A percentile compares a stretch with the other conserved stretches of the same genome.
These are phyloP conservation scores for Myodes glareolus DNA, from an alignment of 2,113 vertebrate genomes.

Conservation along the genomic window DNA sequence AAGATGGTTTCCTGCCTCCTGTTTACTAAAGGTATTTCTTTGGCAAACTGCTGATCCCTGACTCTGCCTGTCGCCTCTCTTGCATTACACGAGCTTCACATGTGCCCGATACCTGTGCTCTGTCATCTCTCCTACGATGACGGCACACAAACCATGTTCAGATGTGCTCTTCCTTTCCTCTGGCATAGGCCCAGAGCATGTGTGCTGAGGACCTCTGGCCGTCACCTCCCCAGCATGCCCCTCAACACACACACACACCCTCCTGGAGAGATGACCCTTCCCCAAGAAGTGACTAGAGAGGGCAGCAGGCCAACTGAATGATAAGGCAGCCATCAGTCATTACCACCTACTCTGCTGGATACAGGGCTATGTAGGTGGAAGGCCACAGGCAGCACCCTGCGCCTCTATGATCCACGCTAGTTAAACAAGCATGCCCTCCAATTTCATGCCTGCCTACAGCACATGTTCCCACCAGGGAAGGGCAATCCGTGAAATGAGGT, in stretches of 20 bases:
- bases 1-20: background rate
- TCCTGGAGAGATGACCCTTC: background rate
- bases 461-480: conserved; percentile 46
- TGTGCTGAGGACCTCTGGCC: background rate
- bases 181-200: background rate
- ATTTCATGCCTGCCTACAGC: conserved; percentile 66
- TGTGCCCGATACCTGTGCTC: accelerated
- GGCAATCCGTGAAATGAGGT: conserved; percentile 23
- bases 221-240: background rate
- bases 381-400: background rate
- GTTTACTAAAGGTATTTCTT: background rate
- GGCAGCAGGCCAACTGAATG: background rate
- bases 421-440: conserved; percentile 18
- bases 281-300: background rate
- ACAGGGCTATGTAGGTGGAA: accelerated
- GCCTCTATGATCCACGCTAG: background rate
- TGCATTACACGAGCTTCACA: background rate
- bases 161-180: background rate
- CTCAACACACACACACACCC: background rate
- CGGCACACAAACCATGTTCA: background rate
- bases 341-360: background rate
- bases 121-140: background rate
- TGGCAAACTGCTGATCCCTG: background rate
- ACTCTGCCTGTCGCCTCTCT: background rate
- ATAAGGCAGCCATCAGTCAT: background rate